A percentile compares a stretch with the other conserved stretches of the same genome.
Evolutionary conservation across 1,140 invertebrate genomes (phyloP).

Genomic region (Trichogramma pretiosum): DNA sequence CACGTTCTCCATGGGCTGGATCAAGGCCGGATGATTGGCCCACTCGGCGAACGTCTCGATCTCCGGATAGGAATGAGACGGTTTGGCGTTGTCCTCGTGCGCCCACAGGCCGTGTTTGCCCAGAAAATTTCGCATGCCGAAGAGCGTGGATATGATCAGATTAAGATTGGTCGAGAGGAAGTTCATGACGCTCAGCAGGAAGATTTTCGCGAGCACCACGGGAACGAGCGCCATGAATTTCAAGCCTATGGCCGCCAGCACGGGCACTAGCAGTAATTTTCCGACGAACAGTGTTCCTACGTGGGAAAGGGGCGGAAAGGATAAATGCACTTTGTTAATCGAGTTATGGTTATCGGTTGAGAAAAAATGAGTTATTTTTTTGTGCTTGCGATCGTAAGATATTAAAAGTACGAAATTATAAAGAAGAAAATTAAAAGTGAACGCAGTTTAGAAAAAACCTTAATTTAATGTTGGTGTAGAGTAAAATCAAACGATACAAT

Average conservation of each 20-base stretch:
- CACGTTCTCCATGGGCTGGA: conserved; percentile 14
- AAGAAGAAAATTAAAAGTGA: too few species aligned
- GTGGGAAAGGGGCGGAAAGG: too few species aligned
- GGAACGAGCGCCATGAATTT: conserved; percentile 33
- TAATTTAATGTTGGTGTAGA: too few species aligned
- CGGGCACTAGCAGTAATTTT: conserved; percentile 30
- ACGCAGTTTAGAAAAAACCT: too few species aligned
- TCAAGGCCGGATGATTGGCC: not conserved
- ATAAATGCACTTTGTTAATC: too few species aligned
- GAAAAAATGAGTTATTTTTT: too few species aligned
- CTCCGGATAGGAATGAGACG: conserved; percentile 9
- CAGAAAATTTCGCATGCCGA: conserved; percentile 25
- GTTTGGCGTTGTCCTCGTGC: conserved; percentile 16
- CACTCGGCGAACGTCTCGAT: conserved; percentile 1
- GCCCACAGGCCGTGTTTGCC: conserved; percentile 5
- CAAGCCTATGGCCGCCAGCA: conserved; percentile 31
- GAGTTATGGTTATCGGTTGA: too few species aligned
- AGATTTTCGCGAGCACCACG: conserved; percentile 30
- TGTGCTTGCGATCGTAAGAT: too few species aligned
- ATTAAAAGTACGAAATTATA: too few species aligned
- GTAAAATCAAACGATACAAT: too few species aligned
- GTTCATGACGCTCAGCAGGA: conserved; percentile 29
- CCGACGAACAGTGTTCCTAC: conserved; percentile 26
- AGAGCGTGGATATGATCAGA: conserved; percentile 20
- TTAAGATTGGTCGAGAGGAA: conserved; percentile 27